phyloP scores from a whole-genome alignment of 1,140 invertebrate genomes.

The Chironomus striatipennis region DNA sequence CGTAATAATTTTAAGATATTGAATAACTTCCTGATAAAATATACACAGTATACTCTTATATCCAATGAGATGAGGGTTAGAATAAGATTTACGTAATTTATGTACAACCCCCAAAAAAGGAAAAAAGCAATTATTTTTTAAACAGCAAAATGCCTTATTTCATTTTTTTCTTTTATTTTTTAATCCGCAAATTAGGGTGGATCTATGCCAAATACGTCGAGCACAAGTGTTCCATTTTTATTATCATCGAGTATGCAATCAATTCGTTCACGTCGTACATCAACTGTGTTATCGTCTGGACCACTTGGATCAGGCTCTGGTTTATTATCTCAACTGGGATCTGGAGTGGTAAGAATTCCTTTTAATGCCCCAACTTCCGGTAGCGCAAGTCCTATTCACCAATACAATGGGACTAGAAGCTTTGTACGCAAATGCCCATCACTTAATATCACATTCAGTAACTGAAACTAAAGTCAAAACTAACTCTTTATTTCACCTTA shows the following conservation, averaged over 20 bases:
- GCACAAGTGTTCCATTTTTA: slow-evolving; percentile 68
- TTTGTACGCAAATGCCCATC: slow-evolving; percentile 70
- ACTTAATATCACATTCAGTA: slow-evolving; percentile 53
- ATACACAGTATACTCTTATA: too few relatives aligned
- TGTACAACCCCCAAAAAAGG: background rate
- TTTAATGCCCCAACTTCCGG: slow-evolving; percentile 52
- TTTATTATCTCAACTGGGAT: slow-evolving; percentile 71
- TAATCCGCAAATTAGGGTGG: slow-evolving; percentile 54
- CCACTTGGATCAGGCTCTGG: slow-evolving; percentile 53
- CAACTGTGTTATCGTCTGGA: slow-evolving; percentile 47
- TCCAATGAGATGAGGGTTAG: too few relatives aligned
- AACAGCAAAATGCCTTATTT: slow-evolving; percentile 24
- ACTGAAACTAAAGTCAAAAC: slow-evolving; percentile 30
- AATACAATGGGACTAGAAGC: slow-evolving; percentile 50
- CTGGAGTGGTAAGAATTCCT: slow-evolving; percentile 78
- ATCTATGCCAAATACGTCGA: slow-evolving; percentile 79
- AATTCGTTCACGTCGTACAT: slow-evolving; percentile 67
- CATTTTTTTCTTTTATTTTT: slow-evolving; percentile 40
- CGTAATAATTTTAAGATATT: background rate
- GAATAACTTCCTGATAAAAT: too few relatives aligned
- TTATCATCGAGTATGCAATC: slow-evolving; percentile 74
- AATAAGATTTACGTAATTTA: too few relatives aligned
- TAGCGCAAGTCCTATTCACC: slow-evolving; percentile 38
- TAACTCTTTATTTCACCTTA: background rate
- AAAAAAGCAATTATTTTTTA: slow-evolving; percentile 15